Conservation (phyloP, 2,113 vertebrate species). For the Ramphastos sulfuratus region DNA sequence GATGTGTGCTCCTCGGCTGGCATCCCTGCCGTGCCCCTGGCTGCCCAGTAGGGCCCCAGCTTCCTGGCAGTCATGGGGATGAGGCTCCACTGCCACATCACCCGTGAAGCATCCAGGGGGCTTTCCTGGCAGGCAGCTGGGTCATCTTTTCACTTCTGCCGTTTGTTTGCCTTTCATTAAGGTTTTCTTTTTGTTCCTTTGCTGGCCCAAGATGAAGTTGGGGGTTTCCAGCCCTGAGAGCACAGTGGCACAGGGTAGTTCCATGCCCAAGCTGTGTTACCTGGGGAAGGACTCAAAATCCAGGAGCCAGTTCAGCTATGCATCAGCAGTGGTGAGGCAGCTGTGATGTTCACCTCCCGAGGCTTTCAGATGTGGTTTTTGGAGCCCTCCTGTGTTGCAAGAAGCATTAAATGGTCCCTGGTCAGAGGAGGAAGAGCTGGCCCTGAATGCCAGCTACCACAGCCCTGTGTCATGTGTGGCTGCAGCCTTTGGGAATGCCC, state of each 20-base stretch:
- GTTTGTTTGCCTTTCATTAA: not conserved
- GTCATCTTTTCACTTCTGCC: not conserved
- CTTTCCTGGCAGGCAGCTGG: not conserved
- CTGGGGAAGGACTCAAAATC: not conserved
- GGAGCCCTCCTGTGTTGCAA: not conserved
- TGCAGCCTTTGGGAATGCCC: not conserved
- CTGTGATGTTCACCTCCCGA: not conserved
- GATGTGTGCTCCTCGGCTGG: rapidly evolving
- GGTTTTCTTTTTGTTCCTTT: not conserved
- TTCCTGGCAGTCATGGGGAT: not conserved
- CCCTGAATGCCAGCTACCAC: not conserved
- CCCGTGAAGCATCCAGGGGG: rapidly evolving
- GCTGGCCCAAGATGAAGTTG: not conserved
- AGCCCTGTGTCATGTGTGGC: not conserved
- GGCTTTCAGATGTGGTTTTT: not conserved
- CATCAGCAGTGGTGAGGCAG: not conserved
- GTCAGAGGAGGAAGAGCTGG: not conserved
- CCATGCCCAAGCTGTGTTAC: not conserved
- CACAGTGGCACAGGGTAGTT: not conserved
- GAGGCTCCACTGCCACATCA: not conserved
- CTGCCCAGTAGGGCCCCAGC: rapidly evolving
- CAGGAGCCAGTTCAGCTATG: not conserved
- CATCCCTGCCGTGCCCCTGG: rapidly evolving
- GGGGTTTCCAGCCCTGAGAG: not conserved
- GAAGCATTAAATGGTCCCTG: not conserved